These are phyloP conservation scores for Mesorhabditis sp. DNA, from an alignment of 2,888 invertebrate genomes.

Conservation along the genomic window DNA sequence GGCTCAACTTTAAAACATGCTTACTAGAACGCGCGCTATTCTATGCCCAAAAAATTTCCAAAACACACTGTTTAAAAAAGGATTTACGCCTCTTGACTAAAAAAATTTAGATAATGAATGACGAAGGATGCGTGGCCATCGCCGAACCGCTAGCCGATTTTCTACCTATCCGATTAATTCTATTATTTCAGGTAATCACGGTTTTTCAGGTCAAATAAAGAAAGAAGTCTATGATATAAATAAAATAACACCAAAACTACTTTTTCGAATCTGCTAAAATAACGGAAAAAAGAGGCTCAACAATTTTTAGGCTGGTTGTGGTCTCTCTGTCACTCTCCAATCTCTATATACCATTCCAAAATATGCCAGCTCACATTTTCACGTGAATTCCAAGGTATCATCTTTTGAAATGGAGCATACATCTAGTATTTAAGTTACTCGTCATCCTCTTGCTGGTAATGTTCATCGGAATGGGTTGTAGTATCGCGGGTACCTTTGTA, in stretches of 20 bases:
- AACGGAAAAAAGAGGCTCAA: no score
- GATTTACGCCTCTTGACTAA: background rate
- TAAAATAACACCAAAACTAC: no score
- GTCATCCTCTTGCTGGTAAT: background rate
- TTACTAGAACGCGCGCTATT: no score
- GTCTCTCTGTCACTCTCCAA: background rate
- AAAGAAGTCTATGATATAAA: no score
- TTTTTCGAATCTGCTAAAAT: no score
- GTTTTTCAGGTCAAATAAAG: no score
- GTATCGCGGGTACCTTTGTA: background rate
- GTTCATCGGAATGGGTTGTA: background rate
- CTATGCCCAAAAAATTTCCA: background rate
- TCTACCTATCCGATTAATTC: background rate
- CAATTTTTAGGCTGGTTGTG: background rate
- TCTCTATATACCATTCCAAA: background rate
- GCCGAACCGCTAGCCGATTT: background rate
- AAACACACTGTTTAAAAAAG: background rate
- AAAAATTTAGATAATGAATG: background rate
- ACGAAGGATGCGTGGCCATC: background rate
- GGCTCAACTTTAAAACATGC: no score
- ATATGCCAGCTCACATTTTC: background rate
- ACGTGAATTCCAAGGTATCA: background rate
- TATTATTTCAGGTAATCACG: background rate
- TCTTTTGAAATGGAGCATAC: background rate
- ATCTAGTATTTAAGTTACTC: background rate